These are phyloP conservation scores for Ridgeia piscesae DNA, from an alignment of 1,140 invertebrate genomes.

Conservation along the genomic window DNA sequence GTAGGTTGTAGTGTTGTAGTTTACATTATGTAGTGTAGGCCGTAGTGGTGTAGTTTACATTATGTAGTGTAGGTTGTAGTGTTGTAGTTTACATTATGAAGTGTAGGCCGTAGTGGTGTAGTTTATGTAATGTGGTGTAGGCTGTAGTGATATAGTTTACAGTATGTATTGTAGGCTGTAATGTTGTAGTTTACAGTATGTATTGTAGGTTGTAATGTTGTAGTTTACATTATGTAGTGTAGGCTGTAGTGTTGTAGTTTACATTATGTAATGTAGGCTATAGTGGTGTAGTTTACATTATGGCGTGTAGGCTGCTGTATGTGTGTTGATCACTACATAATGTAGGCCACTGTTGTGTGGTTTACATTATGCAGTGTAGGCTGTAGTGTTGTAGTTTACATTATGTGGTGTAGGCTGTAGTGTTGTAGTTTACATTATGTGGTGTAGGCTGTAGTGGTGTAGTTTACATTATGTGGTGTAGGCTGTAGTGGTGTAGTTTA, in stretches of 20 bases:
- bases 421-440: no score
- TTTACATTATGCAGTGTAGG: not conserved
- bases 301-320: not conserved
- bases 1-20: no score
- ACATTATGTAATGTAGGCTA: not conserved
- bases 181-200: no score
- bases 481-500: not conserved
- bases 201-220: no score
- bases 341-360: not conserved
- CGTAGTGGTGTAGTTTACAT: not conserved
- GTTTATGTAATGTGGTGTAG: no score
- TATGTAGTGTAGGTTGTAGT: not conserved
- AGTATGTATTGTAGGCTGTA: no score
- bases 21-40: no score
- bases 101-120: no score
- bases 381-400: not conserved
- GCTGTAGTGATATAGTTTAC: no score
- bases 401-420: not conserved
- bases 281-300: not conserved
- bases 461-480: not conserved
- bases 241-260: not conserved
- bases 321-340: no score
- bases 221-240: not conserved
- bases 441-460: no score
- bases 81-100: no score